A percentile compares a stretch with the other conserved stretches of the same genome.
Evolutionary conservation across 2,113 vertebrate species (phyloP).

Genomic region (Chauna torquata): DNA sequence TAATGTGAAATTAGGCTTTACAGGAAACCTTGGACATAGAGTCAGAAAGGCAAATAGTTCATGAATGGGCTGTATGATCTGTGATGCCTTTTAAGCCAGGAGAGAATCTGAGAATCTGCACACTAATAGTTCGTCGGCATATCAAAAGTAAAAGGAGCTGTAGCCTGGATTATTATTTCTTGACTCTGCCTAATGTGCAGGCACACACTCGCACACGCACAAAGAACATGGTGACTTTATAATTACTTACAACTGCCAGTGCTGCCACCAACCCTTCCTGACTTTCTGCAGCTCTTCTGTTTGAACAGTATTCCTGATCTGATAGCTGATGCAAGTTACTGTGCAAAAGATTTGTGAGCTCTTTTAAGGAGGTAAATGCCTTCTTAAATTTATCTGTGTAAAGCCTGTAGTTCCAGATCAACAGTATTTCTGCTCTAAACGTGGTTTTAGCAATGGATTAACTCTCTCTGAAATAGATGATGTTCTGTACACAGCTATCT

Average conservation of each 20-base stretch:
- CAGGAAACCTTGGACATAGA: not conserved
- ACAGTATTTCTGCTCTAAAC: not conserved
- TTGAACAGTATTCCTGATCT: not conserved
- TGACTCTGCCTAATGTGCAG: fast-evolving
- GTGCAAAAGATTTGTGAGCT: not conserved
- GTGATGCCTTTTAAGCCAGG: not conserved
- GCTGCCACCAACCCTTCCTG: not conserved
- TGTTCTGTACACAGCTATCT: not conserved
- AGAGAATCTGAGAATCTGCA: not conserved
- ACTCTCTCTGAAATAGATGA: slow-evolving; percentile 36
- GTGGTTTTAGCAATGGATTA: slow-evolving; percentile 55
- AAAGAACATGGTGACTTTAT: not conserved
- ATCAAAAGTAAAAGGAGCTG: not conserved
- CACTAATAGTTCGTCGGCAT: not conserved
- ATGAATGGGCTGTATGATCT: not conserved
- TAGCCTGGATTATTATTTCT: not conserved
- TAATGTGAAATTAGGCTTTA: not conserved
- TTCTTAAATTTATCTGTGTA: slow-evolving; percentile 18
- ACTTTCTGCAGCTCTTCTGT: not conserved
- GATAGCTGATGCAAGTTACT: not conserved
- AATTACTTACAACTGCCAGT: not conserved
- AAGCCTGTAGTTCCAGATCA: slow-evolving; percentile 13
- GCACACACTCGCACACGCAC: no score
- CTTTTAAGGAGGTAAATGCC: not conserved
- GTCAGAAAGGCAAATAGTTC: not conserved